Base-by-base conservation (phyloP, 2,113 vertebrate genomes). In the Caracal caracal region DNA sequence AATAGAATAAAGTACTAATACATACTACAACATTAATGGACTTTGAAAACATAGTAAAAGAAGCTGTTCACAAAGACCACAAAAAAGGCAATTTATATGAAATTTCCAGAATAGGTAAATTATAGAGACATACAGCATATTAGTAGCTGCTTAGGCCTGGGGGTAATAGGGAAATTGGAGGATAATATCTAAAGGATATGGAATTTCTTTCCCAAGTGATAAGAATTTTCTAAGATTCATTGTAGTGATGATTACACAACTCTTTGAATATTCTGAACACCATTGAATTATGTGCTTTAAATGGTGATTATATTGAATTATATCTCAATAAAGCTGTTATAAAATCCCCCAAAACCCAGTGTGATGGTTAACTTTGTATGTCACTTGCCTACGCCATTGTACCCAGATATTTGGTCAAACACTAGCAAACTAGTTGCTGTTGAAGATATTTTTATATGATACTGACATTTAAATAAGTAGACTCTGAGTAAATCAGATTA, bases 181-280 rank as follows among this genome's bases (percentile, higher is more conserved):
- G 20, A 26, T 33, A 71, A 37, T 30, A 37, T 37, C 40, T 73
- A 51, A 82, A 71, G 70, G 33, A 11, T 63, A 20, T 8, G 1
- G 51, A 68, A 10, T 53, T 78, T 33, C 9, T 71, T 92, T 82
- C 20, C 56, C 2, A 84, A 47, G 17, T 76, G 11, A 76, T 40
- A 26, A 56, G 70, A 80, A 40, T 90, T 68, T 51, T 53, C 43
- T 80, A 68, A 68, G 68, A 68, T 90, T 20, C 6, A 59, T 33
- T 61, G 35, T 19, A 24, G 35, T 40, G 35, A 75, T 61, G 17
- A 37, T 75, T 66, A 5, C 11, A 53, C 12, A 65, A 30, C 13
- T 90, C 33, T 61, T 30, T 90, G 33, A 80, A 53, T 84, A 92
- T 63, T 75, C 16, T 75, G 65, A 93, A 93, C 61, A 84, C n/a